Conservation (phyloP, 2,113 vertebrate species). For the Felis catus region F.catus_Fca126_mat1.0 CM031419.1:216472501-216473000, state of each 20-base stretch:
- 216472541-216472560: neutral
- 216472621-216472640: neutral
- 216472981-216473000: neutral
- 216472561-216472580: neutral
- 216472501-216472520: neutral
- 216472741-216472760: neutral
- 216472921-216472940: neutral
- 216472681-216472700: neutral
- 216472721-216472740: too few relatives aligned
- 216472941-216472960: neutral
- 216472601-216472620: neutral
- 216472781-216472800: neutral
- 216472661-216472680: neutral
- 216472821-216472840: neutral
- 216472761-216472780: neutral
- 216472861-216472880: neutral
- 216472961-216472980: too few relatives aligned
- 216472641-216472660: neutral
- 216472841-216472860: neutral
- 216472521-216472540: neutral
- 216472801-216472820: neutral
- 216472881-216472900: neutral
- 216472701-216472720: neutral
- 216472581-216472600: neutral
- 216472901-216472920: neutral